These are phyloP conservation scores for Leptocoma aspasia DNA, from an alignment of 2,113 vertebrate genomes.

Conservation along the genomic window DNA sequence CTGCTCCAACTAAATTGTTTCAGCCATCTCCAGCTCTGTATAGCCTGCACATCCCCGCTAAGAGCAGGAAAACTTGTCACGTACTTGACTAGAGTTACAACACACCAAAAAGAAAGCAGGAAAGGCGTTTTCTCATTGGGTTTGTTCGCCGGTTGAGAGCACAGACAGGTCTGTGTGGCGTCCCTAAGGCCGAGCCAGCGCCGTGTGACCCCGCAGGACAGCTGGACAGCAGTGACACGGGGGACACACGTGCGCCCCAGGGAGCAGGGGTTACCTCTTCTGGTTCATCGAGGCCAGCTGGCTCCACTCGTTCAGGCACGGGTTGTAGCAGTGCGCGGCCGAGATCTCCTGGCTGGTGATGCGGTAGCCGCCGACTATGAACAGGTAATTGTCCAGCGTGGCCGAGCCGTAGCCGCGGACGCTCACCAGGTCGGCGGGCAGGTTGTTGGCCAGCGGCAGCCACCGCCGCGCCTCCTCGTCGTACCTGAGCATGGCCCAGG, in stretches of 20 bases:
- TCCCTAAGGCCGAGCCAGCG: not conserved
- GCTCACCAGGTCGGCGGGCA: constrained; percentile 85
- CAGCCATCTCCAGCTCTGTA: not conserved
- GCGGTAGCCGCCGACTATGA: constrained; percentile 89
- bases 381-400: constrained; percentile 91
- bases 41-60: not conserved
- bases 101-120: not conserved
- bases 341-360: constrained; percentile 91
- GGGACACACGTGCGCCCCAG: not conserved
- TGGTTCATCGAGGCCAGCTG: constrained; percentile 92
- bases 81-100: not conserved
- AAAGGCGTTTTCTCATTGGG: not conserved
- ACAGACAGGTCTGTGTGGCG: not conserved
- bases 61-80: not conserved
- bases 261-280: constrained; percentile 81
- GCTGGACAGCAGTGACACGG: not conserved
- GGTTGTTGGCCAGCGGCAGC: constrained; percentile 82
- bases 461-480: constrained; percentile 84
- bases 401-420: constrained; percentile 88
- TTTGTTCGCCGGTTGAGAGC: not conserved
- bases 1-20: not conserved
- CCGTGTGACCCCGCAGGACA: accelerated
- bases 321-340: constrained; percentile 91
- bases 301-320: constrained; percentile 88
- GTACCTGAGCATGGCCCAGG: constrained; percentile 87